phyloP scores from a whole-genome alignment of 2,888 invertebrate genomes.

The Ochlodes sylvanus region DNA sequence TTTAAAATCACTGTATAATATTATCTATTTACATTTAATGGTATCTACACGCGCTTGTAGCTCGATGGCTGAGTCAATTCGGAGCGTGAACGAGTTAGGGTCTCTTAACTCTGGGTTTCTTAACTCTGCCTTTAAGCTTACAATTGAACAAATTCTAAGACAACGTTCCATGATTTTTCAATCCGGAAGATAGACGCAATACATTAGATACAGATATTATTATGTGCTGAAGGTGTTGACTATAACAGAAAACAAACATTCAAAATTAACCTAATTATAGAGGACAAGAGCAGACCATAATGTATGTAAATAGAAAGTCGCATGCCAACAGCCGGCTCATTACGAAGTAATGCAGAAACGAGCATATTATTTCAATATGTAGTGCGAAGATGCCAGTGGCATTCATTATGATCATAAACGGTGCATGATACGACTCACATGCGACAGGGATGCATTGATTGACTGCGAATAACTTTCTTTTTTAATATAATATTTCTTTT shows the following conservation, averaged over 20 bases:
- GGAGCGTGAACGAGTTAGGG: too few species aligned
- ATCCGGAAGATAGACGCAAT: too few species aligned
- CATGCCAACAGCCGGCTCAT: slow-evolving; percentile 40
- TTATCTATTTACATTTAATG: too few species aligned
- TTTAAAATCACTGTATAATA: too few species aligned
- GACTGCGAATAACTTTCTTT: slow-evolving; percentile 2
- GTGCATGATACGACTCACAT: slow-evolving; percentile 29
- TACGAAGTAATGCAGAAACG: slow-evolving; percentile 26
- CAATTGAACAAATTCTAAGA: too few species aligned
- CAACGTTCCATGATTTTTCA: too few species aligned
- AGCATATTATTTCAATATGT: slow-evolving; percentile 44
- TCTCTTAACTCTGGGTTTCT: too few species aligned
- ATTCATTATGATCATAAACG: slow-evolving; percentile 43
- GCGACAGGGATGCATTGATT: slow-evolving; percentile 1
- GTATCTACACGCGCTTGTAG: neutral
- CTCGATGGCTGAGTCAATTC: neutral
- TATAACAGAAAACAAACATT: neutral
- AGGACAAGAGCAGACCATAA: neutral
- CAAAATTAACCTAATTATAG: neutral
- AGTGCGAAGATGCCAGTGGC: slow-evolving; percentile 42
- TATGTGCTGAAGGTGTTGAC: too few species aligned
- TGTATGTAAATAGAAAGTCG: slow-evolving; percentile 45
- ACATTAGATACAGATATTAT: too few species aligned
- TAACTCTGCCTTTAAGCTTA: too few species aligned
- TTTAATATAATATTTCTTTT: neutral